phyloP scores from a whole-genome alignment of 2,888 invertebrate species.

The Drepanosiphum platanoidis region DNA sequence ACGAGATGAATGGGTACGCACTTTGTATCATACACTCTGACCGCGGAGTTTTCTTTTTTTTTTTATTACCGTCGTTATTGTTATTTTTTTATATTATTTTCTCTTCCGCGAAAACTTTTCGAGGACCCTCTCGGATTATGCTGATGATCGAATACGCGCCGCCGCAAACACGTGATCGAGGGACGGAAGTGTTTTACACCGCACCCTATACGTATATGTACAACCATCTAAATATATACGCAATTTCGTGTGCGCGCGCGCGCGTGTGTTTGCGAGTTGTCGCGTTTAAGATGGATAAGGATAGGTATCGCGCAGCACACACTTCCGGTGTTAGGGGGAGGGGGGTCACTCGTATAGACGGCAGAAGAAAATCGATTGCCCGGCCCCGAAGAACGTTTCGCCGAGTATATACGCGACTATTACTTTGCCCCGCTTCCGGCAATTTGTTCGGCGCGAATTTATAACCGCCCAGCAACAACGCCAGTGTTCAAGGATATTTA shows the following conservation, averaged over 20 bases:
- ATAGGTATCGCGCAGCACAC: not conserved
- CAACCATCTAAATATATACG: not conserved
- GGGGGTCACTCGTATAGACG: not conserved
- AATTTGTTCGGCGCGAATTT: conserved; percentile 50
- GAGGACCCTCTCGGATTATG: conserved; percentile 13
- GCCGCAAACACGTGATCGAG: not conserved
- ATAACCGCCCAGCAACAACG: conserved; percentile 30
- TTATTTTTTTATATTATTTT: conserved; percentile 10
- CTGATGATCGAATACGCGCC: conserved; percentile 11
- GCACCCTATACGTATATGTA: not conserved
- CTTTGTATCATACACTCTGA: too few relatives aligned
- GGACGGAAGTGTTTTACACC: not conserved
- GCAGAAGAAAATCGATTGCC: conserved; percentile 41
- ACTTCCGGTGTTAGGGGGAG: too few relatives aligned
- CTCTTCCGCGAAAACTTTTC: conserved; percentile 5
- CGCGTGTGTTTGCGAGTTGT: not conserved
- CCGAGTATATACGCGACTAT: not conserved
- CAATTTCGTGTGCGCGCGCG: not conserved
- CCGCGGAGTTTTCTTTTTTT: not conserved
- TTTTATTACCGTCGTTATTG: too few relatives aligned
- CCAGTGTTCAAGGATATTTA: conserved; percentile 43
- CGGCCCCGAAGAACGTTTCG: conserved; percentile 17
- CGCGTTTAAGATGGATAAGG: not conserved
- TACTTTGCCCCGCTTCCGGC: conserved; percentile 39
- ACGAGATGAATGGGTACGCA: too few relatives aligned